Base-by-base conservation (phyloP, 2,113 vertebrate species). In the Siniperca knerii region DNA sequence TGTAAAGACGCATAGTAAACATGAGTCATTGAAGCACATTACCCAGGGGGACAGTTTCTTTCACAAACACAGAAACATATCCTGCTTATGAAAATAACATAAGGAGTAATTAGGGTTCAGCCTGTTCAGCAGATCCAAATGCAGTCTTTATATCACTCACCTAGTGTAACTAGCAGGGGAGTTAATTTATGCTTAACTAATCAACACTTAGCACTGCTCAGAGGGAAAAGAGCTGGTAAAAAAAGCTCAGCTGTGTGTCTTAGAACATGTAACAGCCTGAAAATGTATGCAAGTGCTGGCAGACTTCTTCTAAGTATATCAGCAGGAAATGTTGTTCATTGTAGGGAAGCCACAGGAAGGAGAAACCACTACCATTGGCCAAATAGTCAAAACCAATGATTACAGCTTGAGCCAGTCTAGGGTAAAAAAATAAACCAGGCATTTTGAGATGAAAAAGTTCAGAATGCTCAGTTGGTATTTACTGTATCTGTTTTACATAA, bases 1-100 rank as follows among this genome's bases (percentile, higher is more conserved):
- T 81, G 86, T 79, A 69, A 79, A 90, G 68, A 48, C 6, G 46
- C 77, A 62, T 20, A 70, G 81, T 86, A 87, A 91, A 90, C 75
- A 81, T 35, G 66, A 84, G 67, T 84, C 80, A 77, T 4, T 76
- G 72, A 72, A 35, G 74, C 61, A 2, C 23, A 68, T 87, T 23
- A 69, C 83, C 57, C 77, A 16, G 40, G 25, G 76, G 84, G 78
- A 37, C 50, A 6, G 65, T 62, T 79, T 50, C 37, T 67, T 48
- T 67, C 71, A 61, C 84, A 82, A 70, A 89, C 78, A 83, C n/a
- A 84, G 71, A 79, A 67, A 73, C 74, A 77, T 73, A 60, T 44
- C 13, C 23, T 66, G 60, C 64, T 46, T 33, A 79, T 70, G 66
- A 73, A 65, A 80, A 65, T 2, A 67, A 88, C 68, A 79, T 29